Evolutionary conservation across 2,113 vertebrate genomes (phyloP).

Genomic region (Axis porcinus): DNA sequence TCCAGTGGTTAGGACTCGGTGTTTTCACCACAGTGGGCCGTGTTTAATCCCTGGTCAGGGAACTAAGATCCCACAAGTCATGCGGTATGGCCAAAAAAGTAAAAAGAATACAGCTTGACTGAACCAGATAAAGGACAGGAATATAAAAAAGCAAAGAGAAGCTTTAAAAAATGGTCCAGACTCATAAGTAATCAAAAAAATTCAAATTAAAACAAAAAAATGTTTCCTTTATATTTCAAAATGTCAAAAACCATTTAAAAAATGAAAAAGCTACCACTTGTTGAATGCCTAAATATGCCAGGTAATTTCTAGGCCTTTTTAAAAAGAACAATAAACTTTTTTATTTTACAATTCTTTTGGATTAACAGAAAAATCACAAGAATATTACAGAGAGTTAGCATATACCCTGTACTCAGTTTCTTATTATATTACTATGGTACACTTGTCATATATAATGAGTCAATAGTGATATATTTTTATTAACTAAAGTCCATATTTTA

Average conservation of each 20-base stretch:
- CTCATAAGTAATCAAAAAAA: neutral
- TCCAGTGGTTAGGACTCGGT: neutral
- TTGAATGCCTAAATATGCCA: neutral
- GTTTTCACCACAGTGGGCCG: neutral
- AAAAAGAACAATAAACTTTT: neutral
- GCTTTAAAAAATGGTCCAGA: neutral
- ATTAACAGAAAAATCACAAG: neutral
- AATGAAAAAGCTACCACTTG: neutral
- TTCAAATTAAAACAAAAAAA: neutral
- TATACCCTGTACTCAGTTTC: neutral
- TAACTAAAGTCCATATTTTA: neutral
- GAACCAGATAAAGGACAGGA: neutral
- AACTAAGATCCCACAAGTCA: neutral
- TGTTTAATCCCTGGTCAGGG: neutral
- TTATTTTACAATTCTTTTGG: neutral
- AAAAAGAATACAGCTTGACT: neutral
- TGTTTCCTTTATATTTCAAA: neutral
- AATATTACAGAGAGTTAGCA: neutral
- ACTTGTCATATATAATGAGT: neutral
- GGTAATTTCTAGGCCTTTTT: neutral
- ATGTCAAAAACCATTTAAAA: neutral
- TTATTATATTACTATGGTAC: neutral
- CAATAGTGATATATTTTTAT: neutral
- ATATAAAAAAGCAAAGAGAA: neutral
- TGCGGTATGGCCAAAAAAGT: neutral